phyloP scores from a whole-genome alignment of 2,797 vertebrate genomes.

The Prunella strophiata region DNA sequence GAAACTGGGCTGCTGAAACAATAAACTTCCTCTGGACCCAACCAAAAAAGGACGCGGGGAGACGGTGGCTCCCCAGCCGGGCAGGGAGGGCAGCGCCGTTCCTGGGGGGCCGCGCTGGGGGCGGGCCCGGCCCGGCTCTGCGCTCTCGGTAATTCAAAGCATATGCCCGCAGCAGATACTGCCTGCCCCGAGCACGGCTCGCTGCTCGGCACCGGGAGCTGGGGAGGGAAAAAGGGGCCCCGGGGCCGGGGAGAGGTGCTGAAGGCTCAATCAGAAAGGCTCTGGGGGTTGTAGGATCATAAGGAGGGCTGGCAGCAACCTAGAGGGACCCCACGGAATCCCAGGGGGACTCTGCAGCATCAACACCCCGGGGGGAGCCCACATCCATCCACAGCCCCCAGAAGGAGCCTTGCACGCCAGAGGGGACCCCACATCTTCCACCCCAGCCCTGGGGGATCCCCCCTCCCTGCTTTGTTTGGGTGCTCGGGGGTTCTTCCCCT shows the following conservation, averaged over 20 bases:
- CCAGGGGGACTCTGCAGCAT: background rate
- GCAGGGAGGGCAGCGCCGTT: background rate
- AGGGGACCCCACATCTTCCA: background rate
- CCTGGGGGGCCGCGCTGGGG: background rate
- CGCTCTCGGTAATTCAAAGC: conserved; percentile 65
- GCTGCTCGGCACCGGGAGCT: background rate
- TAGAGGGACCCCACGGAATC: background rate
- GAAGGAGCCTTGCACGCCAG: background rate
- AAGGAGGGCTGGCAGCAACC: rapidly evolving
- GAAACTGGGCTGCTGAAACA: conserved; percentile 71
- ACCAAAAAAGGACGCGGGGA: conserved; percentile 61
- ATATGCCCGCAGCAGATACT: conserved; percentile 48
- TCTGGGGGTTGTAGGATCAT: background rate
- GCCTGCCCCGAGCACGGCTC: background rate
- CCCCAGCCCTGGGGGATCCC: rapidly evolving
- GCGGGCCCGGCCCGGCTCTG: background rate
- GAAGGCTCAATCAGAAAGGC: background rate
- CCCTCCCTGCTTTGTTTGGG: background rate
- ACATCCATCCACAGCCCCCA: no score
- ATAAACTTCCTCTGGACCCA: conserved; percentile 68
- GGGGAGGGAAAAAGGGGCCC: background rate
- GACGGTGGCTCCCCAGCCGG: conserved; percentile 9
- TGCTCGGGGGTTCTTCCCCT: background rate
- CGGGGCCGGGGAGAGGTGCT: background rate
- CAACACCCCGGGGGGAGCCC: background rate